Evolutionary conservation across 1,140 invertebrate genomes (phyloP), one percentile per base, ranked within the genome.

Genomic region (Panagrolaimus sp.): DNA sequence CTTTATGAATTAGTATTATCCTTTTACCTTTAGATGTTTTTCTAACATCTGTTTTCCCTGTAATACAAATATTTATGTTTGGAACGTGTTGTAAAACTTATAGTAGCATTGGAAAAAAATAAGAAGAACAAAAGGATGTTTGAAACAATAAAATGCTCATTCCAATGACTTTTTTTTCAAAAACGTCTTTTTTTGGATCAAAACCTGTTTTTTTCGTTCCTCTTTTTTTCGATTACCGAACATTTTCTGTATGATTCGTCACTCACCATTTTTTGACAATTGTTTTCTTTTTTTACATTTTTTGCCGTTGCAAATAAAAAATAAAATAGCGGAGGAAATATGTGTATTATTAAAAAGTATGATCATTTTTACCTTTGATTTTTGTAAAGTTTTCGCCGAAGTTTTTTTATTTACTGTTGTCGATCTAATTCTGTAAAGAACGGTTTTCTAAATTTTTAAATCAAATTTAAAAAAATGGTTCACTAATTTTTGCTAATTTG

Each of bases 201-300:
- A 57, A 57, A 57, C 51, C 51, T 57, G 51, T 57, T 57, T 57
- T n/a, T 57, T 57, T 20, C 51, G 20, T 25, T 27, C 20, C 51
- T 57, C 27, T 27, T 57, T 27, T 57, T 57, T 27, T 57, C 51
- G 51, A 57, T 57, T 57, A 27, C 51, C 51, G 51, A 57, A 57
- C 51, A 27, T n/a, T 57, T 11, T 57, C 20, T 20, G 51, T 27
- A 25, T 27, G 20, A 27, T 20, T 20, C 51, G 20, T 57, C 27
- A 25, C 51, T 57, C 20, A 57, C 51, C 11, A 20, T 20, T 27
- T 57, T 57, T 57, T 57, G 27, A 57, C 51, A 57, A 57, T 57
- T 57, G 51, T 27, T 27, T 57, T 38, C 31, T 38, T 38, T 38
- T 38, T 38, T 38, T 38, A 2, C 7, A 4, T 38, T 38, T 38